Evolutionary conservation across 2,113 vertebrate genomes (phyloP), one percentile per base, ranked within the genome.

Genomic region (Nannospalax galili): DNA sequence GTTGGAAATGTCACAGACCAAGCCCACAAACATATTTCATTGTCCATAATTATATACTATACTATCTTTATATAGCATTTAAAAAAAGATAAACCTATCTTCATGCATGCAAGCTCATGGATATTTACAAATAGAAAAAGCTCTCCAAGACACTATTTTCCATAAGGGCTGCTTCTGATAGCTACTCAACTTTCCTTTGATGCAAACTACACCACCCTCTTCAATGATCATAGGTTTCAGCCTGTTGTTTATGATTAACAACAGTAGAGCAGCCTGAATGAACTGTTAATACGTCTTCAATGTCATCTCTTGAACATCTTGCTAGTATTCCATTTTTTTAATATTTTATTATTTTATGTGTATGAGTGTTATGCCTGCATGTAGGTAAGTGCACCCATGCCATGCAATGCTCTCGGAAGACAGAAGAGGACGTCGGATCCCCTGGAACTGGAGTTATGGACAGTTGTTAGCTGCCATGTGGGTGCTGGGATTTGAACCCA

Each of bases 1-100:
- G 80, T 62, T 95, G 91, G 97, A 98, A 97, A 93, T 96, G 92
- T 82, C 94, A 97, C 91, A 97, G 95, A 91, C 88, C 93, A 96
- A 95, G 80, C 89, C 91, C 32, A 85, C 65, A 37, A 90, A 90
- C 48, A 82, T 64, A 84, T 65, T 95, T 90, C 94, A 96, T 94
- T 95, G 89, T 95, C 89, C 69, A 52, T 97, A 93, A 98, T 96
- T 97, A 89, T 7, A 91, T n/a, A 91, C 17, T 94, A 73, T 11
- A 62, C 60, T 84, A 72, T 89, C 40, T 84, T 26, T 84, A 87
- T 58, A 78, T 5, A 32, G 15, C 80, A 84, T 64, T 70, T 35
- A 0, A 8, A 82, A 88, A 89, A 70, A 73, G 37, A 72, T 48
- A 73, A 92, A 26, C 48, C 73, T 88, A 3, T 90, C 35, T 65